Percentiles rank a stretch among this genome's conserved stretches.
These are phyloP conservation scores for Drosophila erecta DNA, from an alignment of 1,140 invertebrate genomes.

Conservation along the genomic window DNA sequence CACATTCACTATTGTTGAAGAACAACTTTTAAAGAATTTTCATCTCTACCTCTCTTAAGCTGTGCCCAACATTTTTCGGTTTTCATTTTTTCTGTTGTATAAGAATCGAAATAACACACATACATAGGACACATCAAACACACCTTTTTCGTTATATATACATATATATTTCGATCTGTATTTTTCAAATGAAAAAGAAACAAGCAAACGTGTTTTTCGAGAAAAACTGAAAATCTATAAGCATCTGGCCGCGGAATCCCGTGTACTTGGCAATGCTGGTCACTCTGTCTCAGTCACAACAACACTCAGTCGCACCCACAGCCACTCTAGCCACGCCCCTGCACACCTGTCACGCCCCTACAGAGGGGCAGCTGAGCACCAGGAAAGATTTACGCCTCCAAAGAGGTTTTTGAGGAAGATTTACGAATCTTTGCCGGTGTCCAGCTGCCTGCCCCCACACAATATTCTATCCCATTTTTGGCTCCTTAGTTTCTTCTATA, in stretches of 20 bases:
- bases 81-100: conserved; percentile 56
- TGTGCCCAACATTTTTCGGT: conserved; percentile 77
- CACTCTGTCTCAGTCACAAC: conserved; percentile 38
- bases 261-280: conserved; percentile 84
- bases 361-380: conserved; percentile 25
- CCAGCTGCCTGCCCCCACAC: conserved; percentile 28
- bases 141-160: conserved; percentile 1
- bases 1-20: conserved; percentile 9
- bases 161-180: conserved; percentile 18
- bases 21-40: conserved; percentile 25
- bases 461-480: conserved; percentile 12
- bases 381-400: conserved; percentile 20
- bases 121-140: neutral
- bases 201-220: conserved; percentile 14
- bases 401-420: neutral
- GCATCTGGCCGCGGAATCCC: conserved; percentile 84
- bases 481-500: conserved; percentile 10
- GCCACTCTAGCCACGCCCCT: conserved; percentile 22
- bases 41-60: conserved; percentile 45
- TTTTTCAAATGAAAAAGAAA: conserved; percentile 36
- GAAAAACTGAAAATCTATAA: conserved; percentile 75
- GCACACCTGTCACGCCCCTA: conserved; percentile 1
- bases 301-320: conserved; percentile 19
- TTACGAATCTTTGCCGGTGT: conserved; percentile 33
- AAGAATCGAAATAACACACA: conserved; percentile 29